Evolutionary conservation across 2,888 invertebrate species (phyloP).

Genomic region (Luffia ferchaultella): DNA sequence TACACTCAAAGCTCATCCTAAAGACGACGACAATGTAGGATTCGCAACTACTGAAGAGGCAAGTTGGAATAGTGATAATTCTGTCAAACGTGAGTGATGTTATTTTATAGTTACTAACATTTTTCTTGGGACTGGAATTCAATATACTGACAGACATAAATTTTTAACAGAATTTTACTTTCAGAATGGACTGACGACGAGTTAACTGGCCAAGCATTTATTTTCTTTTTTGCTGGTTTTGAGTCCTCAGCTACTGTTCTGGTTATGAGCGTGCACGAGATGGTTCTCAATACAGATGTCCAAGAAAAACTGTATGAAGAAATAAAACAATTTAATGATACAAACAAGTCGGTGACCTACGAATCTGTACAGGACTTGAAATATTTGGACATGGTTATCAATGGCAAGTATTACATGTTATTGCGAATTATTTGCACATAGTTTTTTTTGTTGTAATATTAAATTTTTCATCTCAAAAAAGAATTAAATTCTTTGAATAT

Average conservation of each 20-base stretch:
- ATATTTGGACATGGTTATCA: conserved; percentile 23
- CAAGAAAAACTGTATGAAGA: conserved; percentile 48
- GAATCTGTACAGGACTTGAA: conserved; percentile 24
- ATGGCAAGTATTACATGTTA: conserved; percentile 11
- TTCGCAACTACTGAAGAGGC: conserved; percentile 20
- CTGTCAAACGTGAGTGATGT: conserved; percentile 20
- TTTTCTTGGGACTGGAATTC: no score
- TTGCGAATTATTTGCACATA: no score
- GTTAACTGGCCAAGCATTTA: conserved; percentile 44
- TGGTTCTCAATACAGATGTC: conserved; percentile 41
- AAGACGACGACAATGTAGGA: conserved; percentile 17
- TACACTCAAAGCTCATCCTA: conserved; percentile 15
- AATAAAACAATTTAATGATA: conserved; percentile 25
- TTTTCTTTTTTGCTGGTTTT: conserved; percentile 55
- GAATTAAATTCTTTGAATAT: no score
- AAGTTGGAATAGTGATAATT: conserved; percentile 12
- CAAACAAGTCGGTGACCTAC: conserved; percentile 23
- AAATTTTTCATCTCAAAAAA: no score
- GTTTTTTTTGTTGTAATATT: no score
- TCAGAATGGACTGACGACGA: conserved; percentile 46
- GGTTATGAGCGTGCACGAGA: conserved; percentile 40
- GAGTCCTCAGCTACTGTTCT: conserved; percentile 45
- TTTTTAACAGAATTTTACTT: no score
- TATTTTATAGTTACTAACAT: no score
- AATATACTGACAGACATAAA: no score